Conservation (phyloP, 2,113 vertebrate species). For the Platysternon megacephalum region DNA sequence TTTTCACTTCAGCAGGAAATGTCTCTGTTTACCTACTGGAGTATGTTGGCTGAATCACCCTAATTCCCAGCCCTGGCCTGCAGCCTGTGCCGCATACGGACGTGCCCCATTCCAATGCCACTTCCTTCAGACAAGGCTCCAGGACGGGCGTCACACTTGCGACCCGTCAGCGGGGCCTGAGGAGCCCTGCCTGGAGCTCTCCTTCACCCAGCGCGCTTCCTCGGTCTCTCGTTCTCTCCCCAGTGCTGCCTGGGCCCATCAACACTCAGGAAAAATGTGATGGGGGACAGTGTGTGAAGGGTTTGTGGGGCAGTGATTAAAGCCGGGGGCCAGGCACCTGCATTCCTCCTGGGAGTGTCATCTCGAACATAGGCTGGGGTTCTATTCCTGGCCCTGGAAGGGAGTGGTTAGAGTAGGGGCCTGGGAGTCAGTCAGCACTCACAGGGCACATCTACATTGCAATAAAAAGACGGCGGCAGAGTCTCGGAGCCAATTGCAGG, state of each 20-base stretch:
- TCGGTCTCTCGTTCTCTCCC: neutral
- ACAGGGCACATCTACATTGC: too few relatives aligned
- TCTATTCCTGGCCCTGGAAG: neutral
- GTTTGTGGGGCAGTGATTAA: neutral
- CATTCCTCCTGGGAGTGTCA: neutral
- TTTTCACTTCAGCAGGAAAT: conserved; percentile 32
- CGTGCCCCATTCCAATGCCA: neutral
- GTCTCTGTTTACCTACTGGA: neutral
- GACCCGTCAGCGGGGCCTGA: neutral
- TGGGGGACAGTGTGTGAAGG: neutral
- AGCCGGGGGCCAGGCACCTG: too few relatives aligned
- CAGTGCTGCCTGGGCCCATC: neutral
- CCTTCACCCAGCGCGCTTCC: neutral
- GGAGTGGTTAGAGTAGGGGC: neutral
- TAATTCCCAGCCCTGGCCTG: neutral
- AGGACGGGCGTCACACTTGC: neutral
- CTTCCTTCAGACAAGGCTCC: neutral
- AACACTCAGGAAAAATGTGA: neutral
- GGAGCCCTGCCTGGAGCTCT: neutral
- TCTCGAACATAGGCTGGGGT: neutral
- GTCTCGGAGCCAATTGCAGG: neutral
- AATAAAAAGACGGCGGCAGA: neutral
- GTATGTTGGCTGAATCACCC: neutral
- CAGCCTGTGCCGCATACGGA: too few relatives aligned
- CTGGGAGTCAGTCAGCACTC: too few relatives aligned